These are phyloP conservation scores for Reinhardtius hippoglossoides DNA, from an alignment of 2,113 vertebrate species.

Conservation along the genomic window DNA sequence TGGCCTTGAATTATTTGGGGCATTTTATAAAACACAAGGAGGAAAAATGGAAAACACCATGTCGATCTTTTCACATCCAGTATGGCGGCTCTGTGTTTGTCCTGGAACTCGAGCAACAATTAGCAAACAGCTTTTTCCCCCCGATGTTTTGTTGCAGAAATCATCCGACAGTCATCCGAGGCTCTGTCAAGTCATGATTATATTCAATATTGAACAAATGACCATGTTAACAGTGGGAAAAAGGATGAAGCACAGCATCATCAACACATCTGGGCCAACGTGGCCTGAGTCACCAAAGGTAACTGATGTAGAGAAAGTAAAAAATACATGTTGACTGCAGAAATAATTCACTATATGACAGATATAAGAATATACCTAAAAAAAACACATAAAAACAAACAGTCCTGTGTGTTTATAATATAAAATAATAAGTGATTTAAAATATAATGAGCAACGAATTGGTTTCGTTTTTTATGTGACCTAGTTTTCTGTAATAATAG, in stretches of 20 bases:
- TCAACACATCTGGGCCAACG: not conserved
- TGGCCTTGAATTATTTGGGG: not conserved
- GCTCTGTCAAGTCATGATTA: too few species aligned
- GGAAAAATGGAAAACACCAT: not conserved
- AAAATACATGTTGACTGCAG: not conserved
- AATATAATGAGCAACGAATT: not conserved
- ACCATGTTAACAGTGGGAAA: too few species aligned
- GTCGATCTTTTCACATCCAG: not conserved
- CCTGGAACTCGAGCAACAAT: too few species aligned
- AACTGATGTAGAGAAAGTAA: not conserved
- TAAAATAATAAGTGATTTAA: not conserved
- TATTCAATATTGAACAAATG: too few species aligned
- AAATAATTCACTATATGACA: too few species aligned
- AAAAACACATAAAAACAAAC: too few species aligned
- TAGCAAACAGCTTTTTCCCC: too few species aligned
- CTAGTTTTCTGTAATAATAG: not conserved
- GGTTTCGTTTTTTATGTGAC: not conserved
- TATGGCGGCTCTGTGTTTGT: not conserved
- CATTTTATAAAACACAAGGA: constrained; percentile 5
- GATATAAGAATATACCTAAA: too few species aligned
- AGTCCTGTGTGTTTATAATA: too few species aligned
- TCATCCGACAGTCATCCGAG: too few species aligned
- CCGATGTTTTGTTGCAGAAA: too few species aligned
- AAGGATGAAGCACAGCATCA: too few species aligned
- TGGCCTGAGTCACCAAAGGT: not conserved